Conservation (phyloP, 2,113 vertebrate species). For the Lycaon pictus region DNA sequence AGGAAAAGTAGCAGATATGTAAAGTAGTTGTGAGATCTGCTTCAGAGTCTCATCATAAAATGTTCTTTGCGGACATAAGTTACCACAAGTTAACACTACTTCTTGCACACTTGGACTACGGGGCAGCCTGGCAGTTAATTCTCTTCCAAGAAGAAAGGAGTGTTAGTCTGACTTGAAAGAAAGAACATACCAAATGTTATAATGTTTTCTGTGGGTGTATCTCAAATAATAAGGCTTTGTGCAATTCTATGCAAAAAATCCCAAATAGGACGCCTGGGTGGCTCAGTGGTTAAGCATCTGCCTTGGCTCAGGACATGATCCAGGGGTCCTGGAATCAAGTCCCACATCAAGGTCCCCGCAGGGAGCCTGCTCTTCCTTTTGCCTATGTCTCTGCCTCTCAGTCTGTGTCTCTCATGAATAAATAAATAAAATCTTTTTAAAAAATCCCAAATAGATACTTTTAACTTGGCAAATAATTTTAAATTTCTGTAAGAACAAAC, state of each 20-base stretch:
- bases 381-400: no score
- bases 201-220: neutral
- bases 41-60: neutral
- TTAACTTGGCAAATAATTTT: conserved; percentile 36
- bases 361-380: no score
- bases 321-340: no score
- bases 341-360: no score
- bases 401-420: no score
- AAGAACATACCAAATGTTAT: neutral
- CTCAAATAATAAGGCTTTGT: neutral
- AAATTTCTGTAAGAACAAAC: neutral
- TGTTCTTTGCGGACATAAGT: neutral
- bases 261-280: no score
- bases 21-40: neutral
- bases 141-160: neutral
- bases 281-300: no score
- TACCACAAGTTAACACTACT: neutral
- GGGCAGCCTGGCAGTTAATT: neutral
- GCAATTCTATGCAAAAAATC: neutral
- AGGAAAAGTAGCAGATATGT: neutral
- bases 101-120: neutral
- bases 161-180: neutral
- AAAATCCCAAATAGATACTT: conserved; percentile 15
- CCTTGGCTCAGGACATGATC: no score
- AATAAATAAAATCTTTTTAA: no score